Evolutionary conservation across 2,888 invertebrate genomes (phyloP).

Genomic region (Leucozona laternaria): DNA sequence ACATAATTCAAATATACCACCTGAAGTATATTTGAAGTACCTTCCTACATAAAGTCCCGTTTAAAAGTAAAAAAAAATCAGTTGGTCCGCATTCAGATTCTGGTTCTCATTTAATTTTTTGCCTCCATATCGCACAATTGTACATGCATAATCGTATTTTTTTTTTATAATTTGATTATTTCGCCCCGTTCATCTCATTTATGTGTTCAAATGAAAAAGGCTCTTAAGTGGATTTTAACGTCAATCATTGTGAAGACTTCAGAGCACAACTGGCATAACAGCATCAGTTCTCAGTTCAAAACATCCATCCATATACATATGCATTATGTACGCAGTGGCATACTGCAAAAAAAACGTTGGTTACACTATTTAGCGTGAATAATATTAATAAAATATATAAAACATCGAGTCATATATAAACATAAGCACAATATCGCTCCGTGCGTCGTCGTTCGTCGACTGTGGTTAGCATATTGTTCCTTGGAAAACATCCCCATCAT

Average conservation of each 20-base stretch:
- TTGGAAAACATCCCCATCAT: slow-evolving; percentile 10
- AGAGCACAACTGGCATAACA: slow-evolving; percentile 69
- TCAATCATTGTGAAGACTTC: slow-evolving; percentile 74
- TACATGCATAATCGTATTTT: background rate
- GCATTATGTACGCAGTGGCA: no score
- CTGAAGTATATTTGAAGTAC: slow-evolving; percentile 69
- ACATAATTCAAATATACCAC: slow-evolving; percentile 68
- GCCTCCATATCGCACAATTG: slow-evolving; percentile 25
- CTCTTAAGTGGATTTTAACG: slow-evolving; percentile 76
- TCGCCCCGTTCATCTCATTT: slow-evolving; percentile 71
- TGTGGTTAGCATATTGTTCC: slow-evolving; percentile 3
- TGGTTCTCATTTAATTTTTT: slow-evolving; percentile 9
- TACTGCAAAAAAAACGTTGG: slow-evolving; percentile 44
- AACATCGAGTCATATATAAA: background rate
- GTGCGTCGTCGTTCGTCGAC: background rate
- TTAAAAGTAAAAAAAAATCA: slow-evolving; percentile 7
- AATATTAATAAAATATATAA: slow-evolving; percentile 47
- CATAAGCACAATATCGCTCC: background rate
- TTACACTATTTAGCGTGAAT: slow-evolving; percentile 62
- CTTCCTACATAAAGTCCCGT: background rate
- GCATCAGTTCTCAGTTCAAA: slow-evolving; percentile 10
- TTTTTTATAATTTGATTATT: slow-evolving; percentile 71
- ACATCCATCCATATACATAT: slow-evolving; percentile 3
- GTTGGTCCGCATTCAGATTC: slow-evolving; percentile 52
- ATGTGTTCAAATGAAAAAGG: slow-evolving; percentile 70